Conservation (phyloP, 2,797 vertebrate species). For the Mormyrops boulengeri region DNA sequence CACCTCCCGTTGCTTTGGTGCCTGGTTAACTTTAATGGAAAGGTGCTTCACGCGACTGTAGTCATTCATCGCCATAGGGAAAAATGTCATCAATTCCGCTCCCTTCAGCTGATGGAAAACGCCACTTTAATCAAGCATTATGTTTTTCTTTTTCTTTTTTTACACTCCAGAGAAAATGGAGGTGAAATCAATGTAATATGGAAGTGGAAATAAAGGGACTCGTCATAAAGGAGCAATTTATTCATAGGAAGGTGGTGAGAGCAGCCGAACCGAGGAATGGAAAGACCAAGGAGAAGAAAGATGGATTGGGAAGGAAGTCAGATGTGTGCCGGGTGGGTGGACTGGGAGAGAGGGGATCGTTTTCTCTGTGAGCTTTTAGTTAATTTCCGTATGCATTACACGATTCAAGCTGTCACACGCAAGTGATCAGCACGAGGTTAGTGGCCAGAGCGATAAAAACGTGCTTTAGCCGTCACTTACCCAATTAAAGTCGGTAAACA, state of each 20-base stretch:
- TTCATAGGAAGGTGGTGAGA: not conserved
- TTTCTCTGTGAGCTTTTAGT: not conserved
- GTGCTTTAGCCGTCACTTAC: not conserved
- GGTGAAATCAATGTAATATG: slow-evolving; percentile 43
- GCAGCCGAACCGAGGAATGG: slow-evolving; percentile 9
- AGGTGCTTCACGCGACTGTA: not conserved
- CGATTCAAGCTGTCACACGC: not conserved
- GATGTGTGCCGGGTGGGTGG: slow-evolving; percentile 6
- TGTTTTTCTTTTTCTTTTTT: not conserved
- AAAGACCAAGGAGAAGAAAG: slow-evolving; percentile 25
- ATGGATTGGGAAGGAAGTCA: slow-evolving; percentile 14
- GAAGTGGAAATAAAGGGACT: slow-evolving; percentile 34
- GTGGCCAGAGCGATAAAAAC: not conserved
- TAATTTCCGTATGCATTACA: not conserved
- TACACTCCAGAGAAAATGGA: not conserved
- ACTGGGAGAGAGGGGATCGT: not conserved
- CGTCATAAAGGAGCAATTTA: not conserved
- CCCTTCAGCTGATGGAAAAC: slow-evolving; percentile 7
- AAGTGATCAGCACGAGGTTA: not conserved
- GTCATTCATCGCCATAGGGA: not conserved
- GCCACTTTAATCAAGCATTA: slow-evolving; percentile 18
- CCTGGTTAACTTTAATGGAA: slow-evolving; percentile 4
- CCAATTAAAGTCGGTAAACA: not conserved
- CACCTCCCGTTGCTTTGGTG: no score
- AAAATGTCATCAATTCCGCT: not conserved